Base-by-base conservation (phyloP, 2,888 invertebrate genomes). In the Heliconius sara region DNA sequence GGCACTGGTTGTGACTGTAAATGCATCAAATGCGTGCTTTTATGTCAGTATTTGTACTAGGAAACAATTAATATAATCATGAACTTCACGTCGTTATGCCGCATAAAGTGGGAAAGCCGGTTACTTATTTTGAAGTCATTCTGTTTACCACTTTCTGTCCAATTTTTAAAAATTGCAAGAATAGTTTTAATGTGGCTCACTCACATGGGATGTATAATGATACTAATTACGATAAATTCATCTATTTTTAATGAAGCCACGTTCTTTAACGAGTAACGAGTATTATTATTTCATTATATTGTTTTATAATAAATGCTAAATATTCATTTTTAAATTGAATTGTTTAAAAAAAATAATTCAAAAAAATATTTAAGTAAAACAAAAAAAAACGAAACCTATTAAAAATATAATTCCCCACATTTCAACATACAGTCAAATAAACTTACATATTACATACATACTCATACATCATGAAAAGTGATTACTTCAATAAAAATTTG, bases 401-500 rank as follows among this genome's bases (percentile, higher is more conserved):
- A 70, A 43, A 52, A 75, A 13, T 66, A 43, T 75, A 47, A 43
- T 27, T 22, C 12, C 27, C 39, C 27, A 43, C 43, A 75, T 75
- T 75, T 25, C 16, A 47, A 43, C 43, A 43, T 47, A 75, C 27
- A 65, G 65, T 16, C 27, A 75, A 47, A 43, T 65, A 43, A 66
- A 47, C 70, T 70, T 25, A 13, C n/a, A 43, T 25, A 25, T 68
- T 43, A 68, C 65, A 6, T 75, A 75, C 39, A 57, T 47, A 71
- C 47, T 22, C 52, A 57, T 75, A 67, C 57, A 76, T 79, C 84
- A 85, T 86, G 87, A 86, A 86, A 86, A 84, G 85, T 86, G 86
- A 86, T 85, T 85, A 85, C 85, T 85, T 81, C 82, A 82, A 78
- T 86, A 85, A 86, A 85, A 82, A 83, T 79, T 74, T 82, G 82